Conservation (phyloP, 1,140 invertebrate species). For the Ceratosolen solmsi region DNA sequence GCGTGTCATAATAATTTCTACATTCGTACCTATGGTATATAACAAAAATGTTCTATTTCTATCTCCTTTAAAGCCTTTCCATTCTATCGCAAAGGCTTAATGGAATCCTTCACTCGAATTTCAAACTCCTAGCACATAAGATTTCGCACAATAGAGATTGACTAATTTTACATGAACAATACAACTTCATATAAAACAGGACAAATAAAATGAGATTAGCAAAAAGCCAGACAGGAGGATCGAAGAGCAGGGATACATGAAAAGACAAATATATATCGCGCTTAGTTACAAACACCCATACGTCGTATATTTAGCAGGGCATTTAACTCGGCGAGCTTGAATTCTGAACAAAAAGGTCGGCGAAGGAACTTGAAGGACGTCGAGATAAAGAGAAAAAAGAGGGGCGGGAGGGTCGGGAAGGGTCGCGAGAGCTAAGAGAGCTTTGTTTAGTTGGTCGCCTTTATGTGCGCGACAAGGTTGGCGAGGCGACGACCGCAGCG, state of each 20-base stretch:
- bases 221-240: too few relatives aligned
- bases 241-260: neutral
- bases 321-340: slow-evolving; percentile 10
- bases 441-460: slow-evolving; percentile 21
- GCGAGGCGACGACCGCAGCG: neutral
- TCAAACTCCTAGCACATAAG: too few relatives aligned
- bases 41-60: too few relatives aligned
- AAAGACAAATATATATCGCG: neutral
- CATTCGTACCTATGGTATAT: too few relatives aligned
- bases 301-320: neutral
- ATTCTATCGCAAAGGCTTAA: too few relatives aligned
- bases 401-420: neutral
- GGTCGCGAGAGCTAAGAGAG: neutral
- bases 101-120: too few relatives aligned
- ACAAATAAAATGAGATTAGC: too few relatives aligned
- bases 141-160: too few relatives aligned
- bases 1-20: too few relatives aligned
- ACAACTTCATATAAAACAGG: too few relatives aligned
- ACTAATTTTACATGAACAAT: too few relatives aligned
- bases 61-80: too few relatives aligned
- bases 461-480: neutral
- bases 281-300: neutral
- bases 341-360: slow-evolving; percentile 19
- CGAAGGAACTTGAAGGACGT: neutral
- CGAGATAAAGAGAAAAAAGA: slow-evolving; percentile 26